A percentile compares a stretch with the other conserved stretches of the same genome.
phyloP scores from a whole-genome alignment of 2,888 invertebrate genomes.

The Drosophila macrothrix region DNA sequence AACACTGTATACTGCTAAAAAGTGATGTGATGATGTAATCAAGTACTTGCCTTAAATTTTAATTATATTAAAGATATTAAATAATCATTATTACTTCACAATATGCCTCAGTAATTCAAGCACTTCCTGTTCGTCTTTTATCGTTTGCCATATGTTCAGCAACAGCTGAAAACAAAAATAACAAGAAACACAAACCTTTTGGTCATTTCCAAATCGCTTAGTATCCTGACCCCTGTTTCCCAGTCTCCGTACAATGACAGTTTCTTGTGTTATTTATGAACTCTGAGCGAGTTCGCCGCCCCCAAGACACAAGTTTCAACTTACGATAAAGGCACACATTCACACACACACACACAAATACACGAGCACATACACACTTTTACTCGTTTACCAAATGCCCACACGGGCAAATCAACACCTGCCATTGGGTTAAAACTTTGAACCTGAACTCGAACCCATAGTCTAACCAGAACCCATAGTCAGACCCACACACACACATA shows the following conservation, averaged over 20 bases:
- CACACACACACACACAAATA: slow-evolving; percentile 7
- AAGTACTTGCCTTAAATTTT: neutral
- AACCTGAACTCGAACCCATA: slow-evolving; percentile 38
- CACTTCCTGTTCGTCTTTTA: slow-evolving; percentile 30
- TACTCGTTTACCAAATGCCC: slow-evolving; percentile 54
- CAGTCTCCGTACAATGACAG: slow-evolving; percentile 4
- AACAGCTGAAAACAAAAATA: slow-evolving; percentile 30
- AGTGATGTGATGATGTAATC: too few species aligned
- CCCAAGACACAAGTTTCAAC: slow-evolving; percentile 52
- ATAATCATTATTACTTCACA: slow-evolving; percentile 8
- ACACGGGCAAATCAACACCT: slow-evolving; percentile 64
- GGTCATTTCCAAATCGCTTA: slow-evolving; percentile 41
- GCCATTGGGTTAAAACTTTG: slow-evolving; percentile 39
- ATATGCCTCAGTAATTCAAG: slow-evolving; percentile 25
- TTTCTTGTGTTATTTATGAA: slow-evolving; percentile 70
- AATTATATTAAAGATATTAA: slow-evolving; percentile 1
- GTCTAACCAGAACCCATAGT: slow-evolving; percentile 17
- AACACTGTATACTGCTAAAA: too few species aligned
- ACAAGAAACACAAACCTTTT: slow-evolving; percentile 31
- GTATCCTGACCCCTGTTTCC: slow-evolving; percentile 15
- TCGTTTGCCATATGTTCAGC: slow-evolving; percentile 20
- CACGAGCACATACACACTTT: neutral
- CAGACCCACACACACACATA: slow-evolving; percentile 16
- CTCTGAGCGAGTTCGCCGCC: slow-evolving; percentile 54
- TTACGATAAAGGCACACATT: slow-evolving; percentile 35